Percentiles rank a stretch among this genome's conserved stretches.
These are phyloP conservation scores for Chaetoderma sp. DNA, from an alignment of 2,888 invertebrate species.

Conservation along the genomic window DNA sequence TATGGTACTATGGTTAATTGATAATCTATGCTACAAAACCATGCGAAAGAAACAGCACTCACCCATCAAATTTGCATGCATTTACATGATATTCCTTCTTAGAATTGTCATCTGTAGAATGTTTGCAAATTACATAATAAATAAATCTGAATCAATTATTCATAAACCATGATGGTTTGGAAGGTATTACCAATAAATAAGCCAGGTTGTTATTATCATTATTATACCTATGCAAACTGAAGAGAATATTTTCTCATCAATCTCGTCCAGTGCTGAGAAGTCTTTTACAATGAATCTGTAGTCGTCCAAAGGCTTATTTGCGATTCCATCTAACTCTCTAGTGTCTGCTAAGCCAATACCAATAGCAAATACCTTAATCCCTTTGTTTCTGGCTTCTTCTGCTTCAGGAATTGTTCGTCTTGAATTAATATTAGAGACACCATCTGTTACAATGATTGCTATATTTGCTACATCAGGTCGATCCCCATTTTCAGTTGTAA, in stretches of 20 bases:
- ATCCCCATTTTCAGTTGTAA: slow-evolving; percentile 27
- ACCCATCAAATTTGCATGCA: not conserved
- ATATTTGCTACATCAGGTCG: slow-evolving; percentile 32
- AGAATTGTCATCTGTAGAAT: too few relatives aligned
- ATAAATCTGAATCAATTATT: not conserved
- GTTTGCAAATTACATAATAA: too few relatives aligned
- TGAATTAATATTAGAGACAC: slow-evolving; percentile 36
- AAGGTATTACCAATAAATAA: not conserved
- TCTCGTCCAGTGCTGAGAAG: not conserved
- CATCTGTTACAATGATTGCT: slow-evolving; percentile 34
- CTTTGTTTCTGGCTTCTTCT: slow-evolving; percentile 22
- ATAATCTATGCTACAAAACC: too few relatives aligned
- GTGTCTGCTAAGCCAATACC: slow-evolving; percentile 1
- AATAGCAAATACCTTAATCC: not conserved
- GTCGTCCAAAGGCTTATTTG: slow-evolving; percentile 25
- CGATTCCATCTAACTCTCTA: slow-evolving; percentile 17
- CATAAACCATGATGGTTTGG: not conserved
- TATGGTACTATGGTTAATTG: too few relatives aligned
- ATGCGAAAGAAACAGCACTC: not conserved
- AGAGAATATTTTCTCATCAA: slow-evolving; percentile 1
- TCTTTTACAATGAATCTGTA: slow-evolving; percentile 14
- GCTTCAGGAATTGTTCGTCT: slow-evolving; percentile 24
- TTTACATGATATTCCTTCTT: too few relatives aligned
- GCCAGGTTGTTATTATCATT: not conserved
- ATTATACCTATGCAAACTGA: slow-evolving; percentile 2